These are phyloP conservation scores for Hypomesus transpacificus DNA, from an alignment of 2,113 vertebrate genomes.

Conservation along the genomic window DNA sequence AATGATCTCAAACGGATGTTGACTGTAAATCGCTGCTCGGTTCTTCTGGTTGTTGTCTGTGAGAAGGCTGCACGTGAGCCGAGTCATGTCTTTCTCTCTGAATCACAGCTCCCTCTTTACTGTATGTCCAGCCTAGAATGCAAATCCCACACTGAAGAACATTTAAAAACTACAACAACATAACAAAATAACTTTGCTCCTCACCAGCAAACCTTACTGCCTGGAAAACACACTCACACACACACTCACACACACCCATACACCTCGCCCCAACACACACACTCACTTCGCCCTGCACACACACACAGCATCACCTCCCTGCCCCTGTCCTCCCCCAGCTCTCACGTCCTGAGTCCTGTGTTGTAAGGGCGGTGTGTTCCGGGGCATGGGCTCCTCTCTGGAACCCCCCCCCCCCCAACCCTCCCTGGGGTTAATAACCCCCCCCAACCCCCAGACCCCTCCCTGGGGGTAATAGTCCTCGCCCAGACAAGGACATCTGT, in stretches of 20 bases:
- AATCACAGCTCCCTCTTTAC: too few species aligned
- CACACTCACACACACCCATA: too few species aligned
- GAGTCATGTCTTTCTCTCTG: too few species aligned
- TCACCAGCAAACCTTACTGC: too few species aligned
- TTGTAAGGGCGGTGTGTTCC: too few species aligned
- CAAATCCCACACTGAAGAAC: too few species aligned
- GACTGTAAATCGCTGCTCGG: constrained; percentile 38
- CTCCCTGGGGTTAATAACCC: constrained; percentile 31
- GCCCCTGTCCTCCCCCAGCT: constrained; percentile 17
- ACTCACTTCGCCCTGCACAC: neutral
- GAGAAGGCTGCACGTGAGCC: neutral
- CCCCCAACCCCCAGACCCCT: constrained; percentile 37
- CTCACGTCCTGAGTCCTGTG: constrained; percentile 8
- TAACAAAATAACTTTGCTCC: too few species aligned
- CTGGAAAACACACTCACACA: too few species aligned
- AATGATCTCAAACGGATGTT: constrained; percentile 50
- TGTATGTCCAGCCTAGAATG: too few species aligned
- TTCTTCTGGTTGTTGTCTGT: constrained; percentile 38
- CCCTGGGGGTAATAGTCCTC: constrained; percentile 71
- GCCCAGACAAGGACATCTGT: constrained; percentile 68
- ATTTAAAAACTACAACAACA: too few species aligned
- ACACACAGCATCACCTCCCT: constrained; percentile 10
- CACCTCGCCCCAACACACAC: constrained; percentile 9
- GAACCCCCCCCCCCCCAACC: too few species aligned
- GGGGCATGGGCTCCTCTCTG: too few species aligned